Base-by-base conservation (phyloP, 2,113 vertebrate species). In the Geococcyx californianus region DNA sequence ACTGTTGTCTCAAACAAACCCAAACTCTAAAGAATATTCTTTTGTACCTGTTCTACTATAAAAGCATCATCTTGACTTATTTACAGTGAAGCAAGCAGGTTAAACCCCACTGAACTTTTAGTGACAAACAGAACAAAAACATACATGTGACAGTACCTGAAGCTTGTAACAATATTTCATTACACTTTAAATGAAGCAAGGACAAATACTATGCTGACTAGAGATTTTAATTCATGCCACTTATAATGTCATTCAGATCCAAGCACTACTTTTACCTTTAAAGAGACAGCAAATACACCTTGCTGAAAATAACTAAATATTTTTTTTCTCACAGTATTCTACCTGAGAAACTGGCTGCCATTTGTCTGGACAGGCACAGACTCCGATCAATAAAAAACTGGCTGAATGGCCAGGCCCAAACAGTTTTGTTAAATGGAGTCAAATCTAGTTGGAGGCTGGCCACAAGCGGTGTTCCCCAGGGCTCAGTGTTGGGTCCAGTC, bases 121-220 rank as follows among this genome's bases (percentile, higher is more conserved):
- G 28, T 11, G 17, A 56, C 44, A 78, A 51, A 38, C 2, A 3
- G 3, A 62, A 1, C 0, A 8, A 67, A 81, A 74, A 13, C 2
- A 17, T 5, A 26, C 2, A n/a, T 2, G 6, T 4, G 21, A 51
- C 10, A n/a, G n/a, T 45, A 47, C 3, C 2, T n/a, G 4, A 36
- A 33, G 16, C 16, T 55, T 40, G 28, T 40, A 1, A 1, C 51
- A 45, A 49, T n/a, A 23, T 24, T 2, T 72, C 5, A 29, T 26
- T 20, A 40, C 9, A 47, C 3, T 44, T 77, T 14, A 29, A 60
- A 47, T 4, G 2, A 69, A 5, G 7, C 0, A 0, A 69, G 7
- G 29, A 36, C 13, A 69, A 70, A 20, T 7, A 26, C 5, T 31
- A 38, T 2, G 3, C 3, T 20, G 8, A 28, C 7, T 14, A 36